Base-by-base conservation (phyloP, 1,140 invertebrate genomes). In the Zaprionus ghesquierei region DNA sequence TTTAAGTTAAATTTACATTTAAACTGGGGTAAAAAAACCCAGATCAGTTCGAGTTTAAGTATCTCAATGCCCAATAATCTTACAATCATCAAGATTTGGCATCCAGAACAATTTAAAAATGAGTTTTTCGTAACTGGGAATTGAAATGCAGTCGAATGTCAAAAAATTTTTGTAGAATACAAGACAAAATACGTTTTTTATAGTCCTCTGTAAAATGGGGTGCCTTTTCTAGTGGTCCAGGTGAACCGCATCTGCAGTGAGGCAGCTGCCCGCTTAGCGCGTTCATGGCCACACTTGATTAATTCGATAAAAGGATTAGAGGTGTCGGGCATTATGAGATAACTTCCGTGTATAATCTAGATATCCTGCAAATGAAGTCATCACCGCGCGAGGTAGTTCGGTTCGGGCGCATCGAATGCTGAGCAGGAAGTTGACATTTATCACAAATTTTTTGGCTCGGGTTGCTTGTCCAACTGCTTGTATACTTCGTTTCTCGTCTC, bases 351-450 rank as follows among this genome's bases (percentile, higher is more conserved):
- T 15, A 79, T 76, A 68, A 89, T 81, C 64, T 75, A 69, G 73
- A 62, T 62, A 54, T 60, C 59, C 44, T 59, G 46, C 62, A 60
- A 77, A 89, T 84, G 79, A 77, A 87, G 76, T 68, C 68, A 68
- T 69, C 64, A 64, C 22, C 27, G 1, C 27, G 18, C 20, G 41
- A 62, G 31, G 20, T 35, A 62, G 31, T 61, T 62, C 62, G 58
- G 69, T 44, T 72, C 59, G 55, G 85, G 75, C 89, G 81, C 85
- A 81, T 89, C 89, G 79, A 75, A 89, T 89, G 84, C 84, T 90
- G 89, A 90, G 89, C 89, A 90, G 89, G 89, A 90, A 90, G 70
- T 75, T 90, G 89, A 90, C 89, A 90, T 90, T 90, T 90, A 90
- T 90, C 89, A 90, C 89, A 81, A 77, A 27, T 38, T 53, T 53